Evolutionary conservation across 2,113 vertebrate species (phyloP).

Genomic region (Onychostoma macrolepis): DNA sequence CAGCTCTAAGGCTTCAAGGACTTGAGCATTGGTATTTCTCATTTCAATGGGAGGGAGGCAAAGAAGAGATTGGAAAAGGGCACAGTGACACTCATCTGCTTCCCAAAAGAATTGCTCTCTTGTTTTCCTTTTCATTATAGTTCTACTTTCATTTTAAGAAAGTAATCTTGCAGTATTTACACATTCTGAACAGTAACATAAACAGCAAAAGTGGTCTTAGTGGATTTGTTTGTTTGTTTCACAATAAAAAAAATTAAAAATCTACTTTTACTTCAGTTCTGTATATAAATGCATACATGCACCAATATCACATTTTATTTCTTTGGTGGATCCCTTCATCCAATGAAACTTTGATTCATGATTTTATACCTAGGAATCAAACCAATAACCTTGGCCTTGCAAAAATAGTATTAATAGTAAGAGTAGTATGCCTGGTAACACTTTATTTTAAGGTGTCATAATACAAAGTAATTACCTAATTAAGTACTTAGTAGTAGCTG

Average conservation of each 20-base stretch:
- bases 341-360: no score
- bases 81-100: constrained; percentile 67
- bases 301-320: not conserved
- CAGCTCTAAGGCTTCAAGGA: constrained; percentile 37
- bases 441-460: no score
- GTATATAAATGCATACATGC: not conserved
- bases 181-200: not conserved
- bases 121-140: not conserved
- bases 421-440: not conserved
- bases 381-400: not conserved
- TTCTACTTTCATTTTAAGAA: not conserved
- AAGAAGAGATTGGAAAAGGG: constrained; percentile 55
- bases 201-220: not conserved
- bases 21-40: constrained; percentile 42
- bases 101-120: constrained; percentile 9
- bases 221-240: not conserved
- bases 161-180: not conserved
- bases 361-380: not conserved
- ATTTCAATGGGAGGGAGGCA: constrained; percentile 58
- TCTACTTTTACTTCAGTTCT: not conserved
- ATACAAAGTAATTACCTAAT: no score
- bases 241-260: not conserved
- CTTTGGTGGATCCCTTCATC: not conserved
- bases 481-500: no score
- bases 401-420: not conserved